A percentile compares a stretch with the other conserved stretches of the same genome.
Conservation (phyloP, 2,113 vertebrate genomes). For the Bufo gargarizans region DNA sequence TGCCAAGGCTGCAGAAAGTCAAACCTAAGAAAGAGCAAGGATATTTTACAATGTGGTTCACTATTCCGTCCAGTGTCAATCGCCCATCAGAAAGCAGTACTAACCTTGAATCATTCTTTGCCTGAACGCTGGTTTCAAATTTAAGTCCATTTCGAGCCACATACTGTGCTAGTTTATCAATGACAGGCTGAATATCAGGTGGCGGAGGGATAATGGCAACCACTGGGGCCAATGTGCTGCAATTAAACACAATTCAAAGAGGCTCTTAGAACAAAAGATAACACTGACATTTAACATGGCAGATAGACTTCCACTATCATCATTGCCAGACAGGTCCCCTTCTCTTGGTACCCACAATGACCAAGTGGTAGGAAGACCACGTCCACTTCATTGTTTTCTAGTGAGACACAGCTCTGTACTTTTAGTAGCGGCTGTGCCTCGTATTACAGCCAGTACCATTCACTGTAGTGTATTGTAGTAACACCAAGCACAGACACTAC, state of each 20-base stretch:
- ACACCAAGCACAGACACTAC: too few relatives aligned
- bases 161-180: conserved; percentile 96
- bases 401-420: too few relatives aligned
- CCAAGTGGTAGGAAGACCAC: too few relatives aligned
- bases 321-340: too few relatives aligned
- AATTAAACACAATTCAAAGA: conserved; percentile 15
- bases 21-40: conserved; percentile 75
- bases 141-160: conserved; percentile 93
- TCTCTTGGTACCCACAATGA: too few relatives aligned
- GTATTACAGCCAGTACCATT: too few relatives aligned
- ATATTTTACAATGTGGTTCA: not conserved
- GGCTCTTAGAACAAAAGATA: not conserved
- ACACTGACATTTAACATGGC: too few relatives aligned
- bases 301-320: not conserved
- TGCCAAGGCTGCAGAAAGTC: conserved; percentile 96
- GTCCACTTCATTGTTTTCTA: too few relatives aligned
- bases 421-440: too few relatives aligned
- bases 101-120: conserved; percentile 95
- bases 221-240: conserved; percentile 77
- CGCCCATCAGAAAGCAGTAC: not conserved
- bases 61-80: not conserved
- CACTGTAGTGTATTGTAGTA: too few relatives aligned
- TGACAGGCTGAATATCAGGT: conserved; percentile 95
- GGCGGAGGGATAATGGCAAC: conserved; percentile 94
- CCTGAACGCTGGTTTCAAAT: conserved; percentile 94